Percentiles rank a stretch among this genome's conserved stretches.
Evolutionary conservation across 2,797 vertebrate genomes (phyloP).

Genomic region (Chrosomus eos): DNA sequence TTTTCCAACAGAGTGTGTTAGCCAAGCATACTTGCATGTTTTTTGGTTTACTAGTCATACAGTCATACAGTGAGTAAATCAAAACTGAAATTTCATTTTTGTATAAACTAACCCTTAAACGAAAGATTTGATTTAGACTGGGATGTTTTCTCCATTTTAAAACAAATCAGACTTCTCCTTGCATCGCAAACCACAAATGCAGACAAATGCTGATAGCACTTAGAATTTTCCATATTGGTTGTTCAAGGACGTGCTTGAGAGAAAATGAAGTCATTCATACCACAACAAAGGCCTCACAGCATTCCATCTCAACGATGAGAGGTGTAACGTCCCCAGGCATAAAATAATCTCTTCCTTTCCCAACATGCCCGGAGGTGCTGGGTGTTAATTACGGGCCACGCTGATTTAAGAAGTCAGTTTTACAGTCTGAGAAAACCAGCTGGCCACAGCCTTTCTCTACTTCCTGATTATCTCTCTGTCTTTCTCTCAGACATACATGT

Average conservation of each 20-base stretch:
- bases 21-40: neutral
- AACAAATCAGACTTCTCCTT: conserved; percentile 10
- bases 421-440: conserved; percentile 46
- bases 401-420: conserved; percentile 60
- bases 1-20: neutral
- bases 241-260: conserved; percentile 18
- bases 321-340: conserved; percentile 39
- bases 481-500: conserved; percentile 32
- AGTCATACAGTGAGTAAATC: neutral
- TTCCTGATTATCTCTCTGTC: conserved; percentile 16
- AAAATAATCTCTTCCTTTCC: conserved; percentile 48
- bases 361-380: conserved; percentile 31
- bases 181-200: neutral
- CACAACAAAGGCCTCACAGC: conserved; percentile 30
- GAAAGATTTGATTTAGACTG: neutral
- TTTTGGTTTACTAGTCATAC: neutral
- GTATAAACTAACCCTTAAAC: neutral
- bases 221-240: conserved; percentile 18
- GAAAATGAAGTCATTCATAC: conserved; percentile 45
- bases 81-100: neutral
- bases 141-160: neutral
- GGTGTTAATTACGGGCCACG: conserved; percentile 52
- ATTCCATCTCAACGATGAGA: conserved; percentile 49
- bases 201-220: neutral
- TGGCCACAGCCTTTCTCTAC: conserved; percentile 21